Base-by-base conservation (phyloP, 2,888 invertebrate genomes). In the Diaperis boleti region DNA sequence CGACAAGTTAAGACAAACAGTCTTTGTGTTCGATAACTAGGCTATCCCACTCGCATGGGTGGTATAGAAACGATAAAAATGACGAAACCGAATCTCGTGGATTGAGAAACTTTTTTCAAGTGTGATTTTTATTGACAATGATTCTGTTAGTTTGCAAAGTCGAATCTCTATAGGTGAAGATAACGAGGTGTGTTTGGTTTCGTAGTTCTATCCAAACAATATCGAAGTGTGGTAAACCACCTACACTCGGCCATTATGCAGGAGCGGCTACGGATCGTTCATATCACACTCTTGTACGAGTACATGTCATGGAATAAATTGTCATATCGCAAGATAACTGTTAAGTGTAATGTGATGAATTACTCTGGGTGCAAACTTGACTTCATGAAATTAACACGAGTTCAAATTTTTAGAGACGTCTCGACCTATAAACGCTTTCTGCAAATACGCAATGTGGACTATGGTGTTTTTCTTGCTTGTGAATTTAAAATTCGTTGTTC, bases 221-320 rank as follows among this genome's bases (percentile, higher is more conserved):
- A 56, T 26, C 47, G 14, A 39, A 56, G 55, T 56, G 55, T 55
- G 54, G 41, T 55, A 45, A 59, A 41, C 49, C 59, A 49, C 59
- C 59, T 26, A 59, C 59, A 42, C 59, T 17, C 35, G 35, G 37
- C 35, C 22, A 47, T 47, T 33, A 54, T 41, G 59, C 59, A 41
- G 59, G 59, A 59, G 59, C 59, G 59, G 59, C 59, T 39, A 6
- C 37, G 29, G 44, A 47, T 56, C 57, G 22, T 37, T 57, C 26
- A 35, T 57, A 45, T 52, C 52, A 39, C 52, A 52, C 52, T 35
- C 31, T 55, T 29, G 14, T 52, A 31, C 18, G 31, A 20, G 14
- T 39, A 42, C 17, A 26, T 55, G 54, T 37, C 26, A 47, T 47
- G 45, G 41, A 55, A 55, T 55, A 55, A 55, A 55, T 55, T 42